A percentile compares a stretch with the other conserved stretches of the same genome.
These are phyloP conservation scores for Maconellicoccus hirsutus DNA, from an alignment of 1,140 invertebrate species.

Conservation along the genomic window DNA sequence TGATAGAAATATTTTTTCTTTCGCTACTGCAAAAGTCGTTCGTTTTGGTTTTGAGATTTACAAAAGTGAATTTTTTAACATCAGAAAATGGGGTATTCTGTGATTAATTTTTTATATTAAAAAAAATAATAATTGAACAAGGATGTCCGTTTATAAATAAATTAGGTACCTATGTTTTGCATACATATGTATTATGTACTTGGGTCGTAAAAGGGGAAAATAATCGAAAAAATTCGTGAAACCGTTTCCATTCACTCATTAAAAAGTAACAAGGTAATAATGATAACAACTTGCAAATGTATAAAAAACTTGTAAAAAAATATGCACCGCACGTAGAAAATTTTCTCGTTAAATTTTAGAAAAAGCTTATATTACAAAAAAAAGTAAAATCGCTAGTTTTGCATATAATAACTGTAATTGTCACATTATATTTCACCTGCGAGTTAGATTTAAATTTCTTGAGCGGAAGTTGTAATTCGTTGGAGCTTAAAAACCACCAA, in stretches of 20 bases:
- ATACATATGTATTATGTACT: too few relatives aligned
- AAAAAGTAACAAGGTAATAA: not conserved
- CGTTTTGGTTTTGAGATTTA: too few relatives aligned
- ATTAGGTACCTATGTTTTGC: too few relatives aligned
- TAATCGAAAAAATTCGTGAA: too few relatives aligned
- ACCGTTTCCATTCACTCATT: not conserved
- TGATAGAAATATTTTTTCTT: too few relatives aligned
- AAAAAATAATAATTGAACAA: too few relatives aligned
- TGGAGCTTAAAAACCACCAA: not conserved
- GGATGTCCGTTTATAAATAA: too few relatives aligned
- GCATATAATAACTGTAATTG: conserved; percentile 20
- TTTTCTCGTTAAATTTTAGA: conserved; percentile 7
- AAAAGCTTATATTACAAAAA: conserved; percentile 1
- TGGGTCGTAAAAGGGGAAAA: too few relatives aligned
- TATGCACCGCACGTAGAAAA: conserved; percentile 10
- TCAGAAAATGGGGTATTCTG: too few relatives aligned
- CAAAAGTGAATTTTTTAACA: too few relatives aligned
- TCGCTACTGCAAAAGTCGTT: too few relatives aligned
- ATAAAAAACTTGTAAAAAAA: not conserved
- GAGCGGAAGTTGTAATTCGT: conserved; percentile 7
- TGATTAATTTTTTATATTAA: too few relatives aligned
- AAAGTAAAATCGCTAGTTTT: not conserved
- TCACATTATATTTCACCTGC: conserved; percentile 1
- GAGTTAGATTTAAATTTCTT: conserved; percentile 9
- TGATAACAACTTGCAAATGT: not conserved